A percentile compares a stretch with the other conserved stretches of the same genome.
These are phyloP conservation scores for Percina caprodes DNA, from an alignment of 2,113 vertebrate genomes.

Conservation along the genomic window DNA sequence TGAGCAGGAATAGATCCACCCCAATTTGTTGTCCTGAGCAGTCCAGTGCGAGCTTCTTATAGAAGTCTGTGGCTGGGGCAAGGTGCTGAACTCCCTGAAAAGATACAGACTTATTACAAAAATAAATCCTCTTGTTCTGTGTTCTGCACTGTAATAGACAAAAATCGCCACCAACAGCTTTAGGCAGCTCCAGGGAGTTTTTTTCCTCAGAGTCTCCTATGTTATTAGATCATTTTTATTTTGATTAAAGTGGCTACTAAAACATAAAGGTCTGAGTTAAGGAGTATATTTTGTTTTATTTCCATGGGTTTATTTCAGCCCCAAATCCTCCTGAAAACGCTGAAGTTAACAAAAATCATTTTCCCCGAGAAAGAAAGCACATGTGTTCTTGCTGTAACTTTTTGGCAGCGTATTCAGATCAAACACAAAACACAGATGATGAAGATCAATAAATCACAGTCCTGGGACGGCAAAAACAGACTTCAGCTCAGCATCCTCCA, in stretches of 20 bases:
- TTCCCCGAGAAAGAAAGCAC: conserved; percentile 8
- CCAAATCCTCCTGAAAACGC: not conserved
- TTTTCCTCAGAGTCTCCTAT: not conserved
- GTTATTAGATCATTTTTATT: not conserved
- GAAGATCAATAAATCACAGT: conserved; percentile 42
- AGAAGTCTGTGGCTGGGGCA: conserved; percentile 98
- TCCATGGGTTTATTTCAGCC: not conserved
- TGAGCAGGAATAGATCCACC: conserved; percentile 97
- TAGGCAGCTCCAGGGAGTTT: not conserved
- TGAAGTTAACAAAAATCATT: conserved; percentile 12
- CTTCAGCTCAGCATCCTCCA: not conserved
- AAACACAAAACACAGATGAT: conserved; percentile 27
- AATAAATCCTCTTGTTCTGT: not conserved
- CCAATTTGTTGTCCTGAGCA: conserved; percentile 97
- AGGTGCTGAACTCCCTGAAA: conserved; percentile 93
- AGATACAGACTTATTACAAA: not conserved
- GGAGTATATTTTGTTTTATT: not conserved
- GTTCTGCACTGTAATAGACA: not conserved
- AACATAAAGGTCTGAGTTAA: not conserved
- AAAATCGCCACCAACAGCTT: not conserved
- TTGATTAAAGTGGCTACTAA: not conserved
- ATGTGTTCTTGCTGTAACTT: conserved; percentile 12
- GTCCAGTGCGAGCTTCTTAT: conserved; percentile 97
- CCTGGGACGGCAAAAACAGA: not conserved
- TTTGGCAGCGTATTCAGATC: not conserved